Base-by-base conservation (phyloP, 2,888 invertebrate genomes). In the Idaea straminata region DNA sequence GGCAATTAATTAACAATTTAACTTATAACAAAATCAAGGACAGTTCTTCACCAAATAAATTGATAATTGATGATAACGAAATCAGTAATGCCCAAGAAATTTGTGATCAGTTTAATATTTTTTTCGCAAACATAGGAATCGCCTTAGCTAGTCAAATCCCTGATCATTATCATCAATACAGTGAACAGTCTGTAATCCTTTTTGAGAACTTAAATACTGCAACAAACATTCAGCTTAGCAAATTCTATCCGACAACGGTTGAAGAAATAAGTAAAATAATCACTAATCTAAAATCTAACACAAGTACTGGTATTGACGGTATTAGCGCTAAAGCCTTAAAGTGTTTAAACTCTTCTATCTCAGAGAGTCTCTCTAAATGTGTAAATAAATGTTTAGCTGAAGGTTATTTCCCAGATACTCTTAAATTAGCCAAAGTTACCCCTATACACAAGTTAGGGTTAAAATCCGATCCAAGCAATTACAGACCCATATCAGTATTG, bases 91-190 rank as follows among this genome's bases (percentile, higher is more conserved):
- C n/a, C 5, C 7, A 15, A 15, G 58, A 58, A 5, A 15, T 58
- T 15, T 71, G 74, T 57, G 57, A 74, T 25, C 38, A 10, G 0
- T 73, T 73, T 15, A 72, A 73, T 59, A 25, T 10, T 15, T 72
- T 65, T 38, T 72, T 73, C 60, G 59, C 66, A 4, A 62, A 59
- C 13, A 66, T 72, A n/a, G 70, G 73, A 5, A 13, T 59, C 3
- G 57, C 57, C 13, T 60, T 74, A 61, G 72, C 73, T 60, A 59
- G 57, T 10, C 15, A 69, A 63, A 74, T 74, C 62, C 67, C 72
- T 1, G 16, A 15, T 15, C 7, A 58, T 15, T 58, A 58, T 15
- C 58, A 58, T 15, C 15, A 15, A 15, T 5, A 58, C 15, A 15
- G n/a, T 15, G 58, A 58, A 36, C 58, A 15, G 15, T 15, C 15